Percentiles rank a stretch among this genome's conserved stretches.
Evolutionary conservation across 2,888 invertebrate species (phyloP).

Genomic region (Dryomyza anilis): DNA sequence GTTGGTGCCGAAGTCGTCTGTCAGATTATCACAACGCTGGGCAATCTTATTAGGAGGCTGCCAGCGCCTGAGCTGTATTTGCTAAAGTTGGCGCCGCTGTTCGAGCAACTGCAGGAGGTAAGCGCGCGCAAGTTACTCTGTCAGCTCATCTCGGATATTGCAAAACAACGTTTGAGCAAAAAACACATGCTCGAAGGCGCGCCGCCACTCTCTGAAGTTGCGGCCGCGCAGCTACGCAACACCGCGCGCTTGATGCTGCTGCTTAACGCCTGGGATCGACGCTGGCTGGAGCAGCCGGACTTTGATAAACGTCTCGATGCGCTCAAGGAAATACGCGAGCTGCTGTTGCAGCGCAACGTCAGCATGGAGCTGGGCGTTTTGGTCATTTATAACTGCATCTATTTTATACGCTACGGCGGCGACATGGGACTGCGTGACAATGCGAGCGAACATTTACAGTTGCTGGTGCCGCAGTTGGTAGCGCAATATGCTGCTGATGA

Average conservation of each 20-base stretch:
- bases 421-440: conserved; percentile 84
- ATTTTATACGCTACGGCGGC: conserved; percentile 76
- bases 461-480: conserved; percentile 70
- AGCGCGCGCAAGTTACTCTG: conserved; percentile 74
- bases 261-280: conserved; percentile 85
- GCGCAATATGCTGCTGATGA: conserved; percentile 63
- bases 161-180: conserved; percentile 59
- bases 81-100: conserved; percentile 73
- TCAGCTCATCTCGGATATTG: conserved; percentile 67
- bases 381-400: conserved; percentile 82
- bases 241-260: conserved; percentile 66
- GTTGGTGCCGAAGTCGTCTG: conserved; percentile 72
- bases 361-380: conserved; percentile 72
- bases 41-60: conserved; percentile 76
- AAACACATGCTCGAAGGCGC: conserved; percentile 28
- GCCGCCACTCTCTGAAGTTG: not conserved
- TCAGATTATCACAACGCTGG: conserved; percentile 73
- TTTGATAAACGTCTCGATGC: conserved; percentile 81
- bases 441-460: conserved; percentile 75
- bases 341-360: conserved; percentile 58
- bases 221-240: conserved; percentile 56
- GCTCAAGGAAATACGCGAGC: conserved; percentile 69
- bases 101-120: conserved; percentile 70
- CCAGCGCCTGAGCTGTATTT: conserved; percentile 70
- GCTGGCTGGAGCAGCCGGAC: conserved; percentile 94